These are phyloP conservation scores for Oppia nitens DNA, from an alignment of 1,140 invertebrate species.

Conservation along the genomic window DNA sequence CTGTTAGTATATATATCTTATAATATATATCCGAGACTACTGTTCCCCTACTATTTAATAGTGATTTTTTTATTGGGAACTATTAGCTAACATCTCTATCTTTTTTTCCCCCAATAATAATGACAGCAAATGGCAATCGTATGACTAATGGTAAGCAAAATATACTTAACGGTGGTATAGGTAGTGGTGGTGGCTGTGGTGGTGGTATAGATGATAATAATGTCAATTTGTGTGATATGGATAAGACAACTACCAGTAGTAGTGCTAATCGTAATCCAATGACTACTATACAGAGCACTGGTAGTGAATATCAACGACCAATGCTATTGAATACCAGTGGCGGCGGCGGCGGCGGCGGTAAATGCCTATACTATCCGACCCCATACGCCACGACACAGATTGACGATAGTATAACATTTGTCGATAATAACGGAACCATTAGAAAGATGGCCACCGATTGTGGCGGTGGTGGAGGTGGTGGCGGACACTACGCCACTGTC, in stretches of 20 bases:
- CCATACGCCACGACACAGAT: conserved; percentile 19
- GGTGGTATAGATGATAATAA: too few species aligned
- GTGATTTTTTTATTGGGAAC: too few species aligned
- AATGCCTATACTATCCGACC: conserved; percentile 14
- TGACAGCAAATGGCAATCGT: background rate
- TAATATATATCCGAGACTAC: too few species aligned
- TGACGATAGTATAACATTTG: conserved; percentile 4
- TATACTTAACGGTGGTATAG: background rate
- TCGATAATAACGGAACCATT: background rate
- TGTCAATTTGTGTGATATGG: background rate
- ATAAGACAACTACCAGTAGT: too few species aligned
- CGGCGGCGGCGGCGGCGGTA: too few species aligned
- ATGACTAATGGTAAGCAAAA: background rate
- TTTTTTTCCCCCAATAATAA: background rate
- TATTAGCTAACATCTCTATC: background rate
- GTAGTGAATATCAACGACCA: background rate
- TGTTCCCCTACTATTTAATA: too few species aligned
- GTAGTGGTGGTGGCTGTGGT: too few species aligned
- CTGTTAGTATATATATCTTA: too few species aligned
- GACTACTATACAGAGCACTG: background rate
- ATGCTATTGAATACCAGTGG: too few species aligned
- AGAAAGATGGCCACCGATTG: background rate
- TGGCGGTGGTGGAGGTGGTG: too few species aligned
- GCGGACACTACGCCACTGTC: background rate
- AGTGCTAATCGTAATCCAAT: background rate